phyloP scores from a whole-genome alignment of 2,113 vertebrate genomes.

The Myiozetetes cayanensis region DNA sequence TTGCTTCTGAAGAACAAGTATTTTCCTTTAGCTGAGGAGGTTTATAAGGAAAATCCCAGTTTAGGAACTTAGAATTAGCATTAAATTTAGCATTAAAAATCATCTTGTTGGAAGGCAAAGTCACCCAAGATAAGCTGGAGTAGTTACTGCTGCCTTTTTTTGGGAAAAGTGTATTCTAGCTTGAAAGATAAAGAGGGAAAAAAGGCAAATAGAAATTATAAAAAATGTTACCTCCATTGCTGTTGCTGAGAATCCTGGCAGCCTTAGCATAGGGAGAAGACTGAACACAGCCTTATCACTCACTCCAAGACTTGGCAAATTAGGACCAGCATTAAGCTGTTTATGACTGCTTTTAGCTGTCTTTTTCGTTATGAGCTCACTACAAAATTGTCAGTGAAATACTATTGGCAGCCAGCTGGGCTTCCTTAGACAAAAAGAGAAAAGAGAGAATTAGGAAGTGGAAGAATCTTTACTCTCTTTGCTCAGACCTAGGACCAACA shows the following conservation, averaged over 20 bases:
- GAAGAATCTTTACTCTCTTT: not conserved
- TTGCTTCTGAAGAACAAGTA: not conserved
- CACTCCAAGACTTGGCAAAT: constrained; percentile 42
- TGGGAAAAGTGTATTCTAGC: not conserved
- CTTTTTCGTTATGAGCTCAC: constrained; percentile 12
- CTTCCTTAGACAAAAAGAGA: not conserved
- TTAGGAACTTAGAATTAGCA: constrained; percentile 8
- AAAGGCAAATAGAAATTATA: not conserved
- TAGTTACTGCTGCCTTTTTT: constrained; percentile 16
- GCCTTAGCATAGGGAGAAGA: not conserved
- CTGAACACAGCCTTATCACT: constrained; percentile 22
- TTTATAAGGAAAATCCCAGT: constrained; percentile 10
- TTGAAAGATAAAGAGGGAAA: constrained; percentile 1
- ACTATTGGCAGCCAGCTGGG: not conserved
- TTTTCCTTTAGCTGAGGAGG: not conserved
- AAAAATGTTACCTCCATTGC: not conserved
- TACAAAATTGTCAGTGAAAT: constrained; percentile 4
- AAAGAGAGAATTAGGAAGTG: not conserved
- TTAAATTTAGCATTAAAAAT: not conserved
- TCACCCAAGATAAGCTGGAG: not conserved
- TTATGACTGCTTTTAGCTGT: constrained; percentile 31
- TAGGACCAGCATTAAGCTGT: constrained; percentile 30
- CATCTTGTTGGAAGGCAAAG: not conserved
- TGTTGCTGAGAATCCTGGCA: not conserved
- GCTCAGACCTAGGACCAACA: not conserved